phyloP scores from a whole-genome alignment of 1,140 invertebrate genomes.

The Trichonephila clavata region DNA sequence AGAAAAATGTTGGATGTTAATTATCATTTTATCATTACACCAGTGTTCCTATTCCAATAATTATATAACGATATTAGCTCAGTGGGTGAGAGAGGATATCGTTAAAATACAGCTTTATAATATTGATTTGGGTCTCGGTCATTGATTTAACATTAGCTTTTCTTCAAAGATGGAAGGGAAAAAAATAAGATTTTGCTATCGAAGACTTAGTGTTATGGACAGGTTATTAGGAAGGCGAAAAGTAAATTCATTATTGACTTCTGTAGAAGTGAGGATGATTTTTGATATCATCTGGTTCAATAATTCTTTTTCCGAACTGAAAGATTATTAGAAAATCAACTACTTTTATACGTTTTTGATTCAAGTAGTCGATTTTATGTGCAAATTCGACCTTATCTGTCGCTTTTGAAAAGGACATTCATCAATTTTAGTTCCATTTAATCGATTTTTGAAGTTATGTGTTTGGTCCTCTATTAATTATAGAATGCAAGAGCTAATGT shows the following conservation, averaged over 20 bases:
- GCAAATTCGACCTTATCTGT: constrained; percentile 32
- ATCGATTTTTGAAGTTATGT: background rate
- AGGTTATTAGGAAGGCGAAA: constrained; percentile 63
- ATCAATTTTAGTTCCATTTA: background rate
- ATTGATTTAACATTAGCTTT: constrained; percentile 76
- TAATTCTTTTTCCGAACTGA: constrained; percentile 9
- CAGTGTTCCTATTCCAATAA: constrained; percentile 74
- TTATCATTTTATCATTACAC: constrained; percentile 76
- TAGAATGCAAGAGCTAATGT: background rate
- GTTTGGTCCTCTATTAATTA: background rate
- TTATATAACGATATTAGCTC: constrained; percentile 76
- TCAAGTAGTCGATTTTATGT: constrained; percentile 51
- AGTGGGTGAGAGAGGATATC: constrained; percentile 73
- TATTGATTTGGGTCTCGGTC: constrained; percentile 64
- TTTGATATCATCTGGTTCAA: constrained; percentile 63
- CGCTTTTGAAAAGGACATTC: background rate
- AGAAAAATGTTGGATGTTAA: constrained; percentile 51
- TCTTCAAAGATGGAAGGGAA: constrained; percentile 17
- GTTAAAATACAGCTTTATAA: constrained; percentile 75
- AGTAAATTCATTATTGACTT: constrained; percentile 74
- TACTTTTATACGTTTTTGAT: constrained; percentile 50
- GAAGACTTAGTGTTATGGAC: constrained; percentile 39
- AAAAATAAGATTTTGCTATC: constrained; percentile 60
- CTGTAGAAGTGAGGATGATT: constrained; percentile 51
- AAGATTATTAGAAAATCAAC: constrained; percentile 28